phyloP scores from a whole-genome alignment of 2,888 invertebrate genomes.

The Ormyrus nitidulus region DNA sequence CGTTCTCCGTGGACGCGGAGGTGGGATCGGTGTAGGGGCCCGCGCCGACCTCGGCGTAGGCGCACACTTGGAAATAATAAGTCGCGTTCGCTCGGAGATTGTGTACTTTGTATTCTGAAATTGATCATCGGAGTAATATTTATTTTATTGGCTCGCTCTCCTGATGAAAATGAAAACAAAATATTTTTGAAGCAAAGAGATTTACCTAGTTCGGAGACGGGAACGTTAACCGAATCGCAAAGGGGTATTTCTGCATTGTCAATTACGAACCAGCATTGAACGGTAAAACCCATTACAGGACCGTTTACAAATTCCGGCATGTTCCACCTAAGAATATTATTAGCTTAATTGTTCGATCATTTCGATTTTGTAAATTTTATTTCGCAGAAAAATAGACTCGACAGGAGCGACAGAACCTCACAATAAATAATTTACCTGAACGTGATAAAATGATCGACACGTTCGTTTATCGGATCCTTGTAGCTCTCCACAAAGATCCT shows the following conservation, averaged over 20 bases:
- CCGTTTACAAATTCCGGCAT: constrained; percentile 86
- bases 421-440: constrained; percentile 64
- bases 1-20: constrained; percentile 82
- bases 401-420: too few species aligned
- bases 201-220: constrained; percentile 76
- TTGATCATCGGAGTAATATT: not conserved
- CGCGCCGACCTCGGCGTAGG: constrained; percentile 86
- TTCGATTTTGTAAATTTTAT: too few species aligned
- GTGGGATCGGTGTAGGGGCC: constrained; percentile 83
- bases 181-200: too few species aligned
- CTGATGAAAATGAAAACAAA: not conserved
- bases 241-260: constrained; percentile 76
- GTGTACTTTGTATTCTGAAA: constrained; percentile 77
- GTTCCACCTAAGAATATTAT: constrained; percentile 82
- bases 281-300: constrained; percentile 83
- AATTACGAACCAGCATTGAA: constrained; percentile 81
- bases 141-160: not conserved
- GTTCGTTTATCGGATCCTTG: constrained; percentile 71
- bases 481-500: constrained; percentile 84
- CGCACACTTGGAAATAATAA: constrained; percentile 85
- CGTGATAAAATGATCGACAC: constrained; percentile 65
- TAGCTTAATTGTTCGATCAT: too few species aligned
- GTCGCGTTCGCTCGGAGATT: constrained; percentile 80
- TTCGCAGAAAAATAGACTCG: too few species aligned
- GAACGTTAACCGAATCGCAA: constrained; percentile 77